A percentile compares a stretch with the other conserved stretches of the same genome.
Evolutionary conservation across 2,888 invertebrate genomes (phyloP).

Genomic region (Monochamus alternatus): DNA sequence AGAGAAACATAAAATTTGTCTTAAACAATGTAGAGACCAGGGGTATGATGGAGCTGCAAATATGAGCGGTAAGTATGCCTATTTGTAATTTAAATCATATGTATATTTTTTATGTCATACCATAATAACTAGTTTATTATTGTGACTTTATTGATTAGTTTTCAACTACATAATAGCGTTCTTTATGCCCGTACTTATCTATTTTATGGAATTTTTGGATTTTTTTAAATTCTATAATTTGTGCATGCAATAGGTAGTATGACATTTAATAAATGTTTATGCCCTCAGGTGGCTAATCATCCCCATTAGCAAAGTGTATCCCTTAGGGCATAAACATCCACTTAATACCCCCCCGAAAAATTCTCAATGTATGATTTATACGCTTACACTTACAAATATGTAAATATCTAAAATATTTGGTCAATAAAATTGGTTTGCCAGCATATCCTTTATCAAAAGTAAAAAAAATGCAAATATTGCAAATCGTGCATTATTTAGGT

Average conservation of each 20-base stretch:
- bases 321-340: too few species aligned
- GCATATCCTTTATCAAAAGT: neutral
- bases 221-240: too few species aligned
- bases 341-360: neutral
- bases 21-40: neutral
- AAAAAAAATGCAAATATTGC: neutral
- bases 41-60: constrained; percentile 15
- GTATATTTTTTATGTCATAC: neutral
- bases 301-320: too few species aligned
- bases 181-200: too few species aligned
- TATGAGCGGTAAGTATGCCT: neutral
- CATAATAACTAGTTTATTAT: neutral
- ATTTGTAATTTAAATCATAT: neutral
- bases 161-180: neutral
- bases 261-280: too few species aligned
- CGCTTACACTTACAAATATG: neutral
- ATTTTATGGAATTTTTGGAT: too few species aligned
- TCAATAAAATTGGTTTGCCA: neutral
- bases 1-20: neutral
- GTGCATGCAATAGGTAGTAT: too few species aligned
- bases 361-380: neutral
- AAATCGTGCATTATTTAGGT: neutral
- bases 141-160: too few species aligned
- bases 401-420: neutral
- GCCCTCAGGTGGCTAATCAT: too few species aligned